Evolutionary conservation across 2,888 invertebrate species (phyloP).

Genomic region (Sisyra nigra): DNA sequence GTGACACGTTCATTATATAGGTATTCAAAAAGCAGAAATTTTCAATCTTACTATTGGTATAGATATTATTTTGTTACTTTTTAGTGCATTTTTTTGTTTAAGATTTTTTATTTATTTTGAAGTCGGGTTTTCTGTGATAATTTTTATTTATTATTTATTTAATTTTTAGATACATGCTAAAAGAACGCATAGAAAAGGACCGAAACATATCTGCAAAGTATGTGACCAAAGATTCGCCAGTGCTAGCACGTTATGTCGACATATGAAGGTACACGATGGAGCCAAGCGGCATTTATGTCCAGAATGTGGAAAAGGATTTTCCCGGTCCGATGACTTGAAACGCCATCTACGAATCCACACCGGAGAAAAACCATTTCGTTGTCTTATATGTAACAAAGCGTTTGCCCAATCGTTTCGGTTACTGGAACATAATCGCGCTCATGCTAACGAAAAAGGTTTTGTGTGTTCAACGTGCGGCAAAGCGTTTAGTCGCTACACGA

Average conservation of each 20-base stretch:
- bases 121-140: no score
- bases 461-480: conserved; percentile 26
- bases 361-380: conserved; percentile 26
- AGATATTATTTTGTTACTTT: no score
- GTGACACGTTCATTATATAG: no score
- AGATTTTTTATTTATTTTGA: background rate
- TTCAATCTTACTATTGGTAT: no score
- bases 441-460: conserved; percentile 25
- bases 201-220: conserved; percentile 21
- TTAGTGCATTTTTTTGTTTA: no score
- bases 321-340: conserved; percentile 25
- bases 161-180: conserved; percentile 16
- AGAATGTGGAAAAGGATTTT: conserved; percentile 27
- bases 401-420: conserved; percentile 24
- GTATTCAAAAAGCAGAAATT: no score
- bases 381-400: conserved; percentile 25
- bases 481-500: conserved; percentile 25
- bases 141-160: background rate
- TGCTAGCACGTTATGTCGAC: conserved; percentile 26
- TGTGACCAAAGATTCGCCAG: conserved; percentile 28
- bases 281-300: conserved; percentile 24
- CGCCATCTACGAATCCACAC: conserved; percentile 26
- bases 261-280: conserved; percentile 25
- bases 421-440: conserved; percentile 26
- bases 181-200: conserved; percentile 18